Evolutionary conservation across 2,888 invertebrate genomes (phyloP), one percentile per base, ranked within the genome.

Genomic region (Drepanosiphum platanoidis): DNA sequence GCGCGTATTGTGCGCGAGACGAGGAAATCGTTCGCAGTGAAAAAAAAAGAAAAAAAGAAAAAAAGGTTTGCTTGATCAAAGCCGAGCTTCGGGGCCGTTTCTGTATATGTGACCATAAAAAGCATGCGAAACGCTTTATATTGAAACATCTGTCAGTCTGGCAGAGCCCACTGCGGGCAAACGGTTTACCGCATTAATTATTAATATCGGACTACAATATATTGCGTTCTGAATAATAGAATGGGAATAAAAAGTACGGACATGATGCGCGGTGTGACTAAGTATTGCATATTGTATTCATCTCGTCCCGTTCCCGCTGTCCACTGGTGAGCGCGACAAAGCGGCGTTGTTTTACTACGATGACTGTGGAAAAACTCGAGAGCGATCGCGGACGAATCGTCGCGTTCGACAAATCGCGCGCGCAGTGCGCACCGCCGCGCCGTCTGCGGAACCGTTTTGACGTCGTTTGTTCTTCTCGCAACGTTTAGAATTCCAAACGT

Each of bases 71-170:
- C 70, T 27, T 27, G 36, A 39, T 39, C 27, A 70, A 70, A 70
- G 70, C 36, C 70, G 39, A 70, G 70, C 70, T 70, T n/a, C n/a
- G n/a, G 39, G 70, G 39, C 70, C 36, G 18, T n/a, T 70, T 39
- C 34, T 39, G 7, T 39, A 32, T 11, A 39, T n/a, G n/a, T n/a
- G n/a, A 36, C 7, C 0, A 36, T 39, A 39, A 70, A 39, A 70
- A 13, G 39, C 70, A 70, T 39, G 70, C 70, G 70, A 70, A 70
- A 34, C 39, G n/a, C 70, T 27, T 70, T 70, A 70, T 36, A 39
- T 39, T 39, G 36, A 15, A 70, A 39, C 70, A 70, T 70, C 70
- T 70, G 70, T 39, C 70, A 70, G 39, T 52, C 52, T 52, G n/a
- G n/a, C n/a, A n/a, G n/a, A 52, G 18, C 18, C 5, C 52, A 52